phyloP scores from a whole-genome alignment of 2,888 invertebrate genomes.

The Agrochola lota region DNA sequence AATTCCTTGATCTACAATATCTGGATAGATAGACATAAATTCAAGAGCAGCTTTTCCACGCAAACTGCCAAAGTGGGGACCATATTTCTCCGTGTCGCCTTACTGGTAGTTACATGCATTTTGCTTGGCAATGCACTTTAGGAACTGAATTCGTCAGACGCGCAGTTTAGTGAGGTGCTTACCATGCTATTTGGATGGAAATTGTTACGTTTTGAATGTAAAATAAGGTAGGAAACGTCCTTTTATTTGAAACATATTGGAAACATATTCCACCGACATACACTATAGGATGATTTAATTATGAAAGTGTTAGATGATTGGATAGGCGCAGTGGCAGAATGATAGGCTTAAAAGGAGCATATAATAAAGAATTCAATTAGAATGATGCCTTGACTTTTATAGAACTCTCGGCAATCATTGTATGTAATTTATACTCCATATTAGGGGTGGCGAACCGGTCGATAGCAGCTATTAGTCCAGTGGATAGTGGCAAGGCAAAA shows the following conservation, averaged over 20 bases:
- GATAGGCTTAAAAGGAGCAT: background rate
- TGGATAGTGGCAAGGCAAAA: too few species aligned
- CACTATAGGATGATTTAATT: background rate
- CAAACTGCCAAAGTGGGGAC: constrained; percentile 47
- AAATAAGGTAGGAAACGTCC: background rate
- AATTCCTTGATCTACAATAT: constrained; percentile 31
- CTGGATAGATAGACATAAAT: constrained; percentile 44
- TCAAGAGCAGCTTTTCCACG: constrained; percentile 40
- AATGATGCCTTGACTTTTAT: background rate
- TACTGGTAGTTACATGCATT: constrained; percentile 51
- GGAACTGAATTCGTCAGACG: constrained; percentile 48
- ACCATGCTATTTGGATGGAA: constrained; percentile 38
- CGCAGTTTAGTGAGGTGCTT: constrained; percentile 51
- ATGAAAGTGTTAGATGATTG: background rate
- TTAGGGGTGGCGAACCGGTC: too few species aligned
- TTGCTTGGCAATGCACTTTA: constrained; percentile 54
- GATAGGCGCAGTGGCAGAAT: background rate
- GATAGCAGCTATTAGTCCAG: too few species aligned
- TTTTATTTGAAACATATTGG: background rate
- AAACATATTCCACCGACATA: background rate
- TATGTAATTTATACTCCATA: background rate
- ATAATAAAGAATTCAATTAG: background rate
- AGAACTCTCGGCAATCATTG: background rate
- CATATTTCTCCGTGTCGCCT: constrained; percentile 52
- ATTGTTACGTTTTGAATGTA: constrained; percentile 29